These are phyloP conservation scores for Eupeodes luniger DNA, from an alignment of 2,888 invertebrate species.

Conservation along the genomic window DNA sequence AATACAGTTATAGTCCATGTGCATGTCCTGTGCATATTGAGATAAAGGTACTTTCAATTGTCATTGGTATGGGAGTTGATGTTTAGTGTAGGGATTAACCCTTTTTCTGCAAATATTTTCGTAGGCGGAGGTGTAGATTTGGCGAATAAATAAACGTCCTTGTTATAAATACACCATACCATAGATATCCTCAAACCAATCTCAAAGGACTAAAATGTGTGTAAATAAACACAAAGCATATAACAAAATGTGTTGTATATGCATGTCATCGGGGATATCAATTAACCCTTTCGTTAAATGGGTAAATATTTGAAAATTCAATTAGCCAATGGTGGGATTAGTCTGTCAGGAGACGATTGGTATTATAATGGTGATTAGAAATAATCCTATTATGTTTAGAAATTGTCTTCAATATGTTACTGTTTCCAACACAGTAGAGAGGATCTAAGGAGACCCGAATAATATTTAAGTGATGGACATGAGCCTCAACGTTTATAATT, in stretches of 20 bases:
- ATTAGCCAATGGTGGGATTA: conserved; percentile 82
- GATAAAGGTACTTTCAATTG: neutral
- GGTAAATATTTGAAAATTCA: conserved; percentile 83
- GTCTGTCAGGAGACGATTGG: conserved; percentile 70
- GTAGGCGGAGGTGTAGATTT: conserved; percentile 56
- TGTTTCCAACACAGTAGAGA: too few species aligned
- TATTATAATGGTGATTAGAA: conserved; percentile 72
- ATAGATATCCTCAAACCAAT: conserved; percentile 1
- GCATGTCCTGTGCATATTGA: neutral
- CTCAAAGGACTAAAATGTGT: conserved; percentile 23
- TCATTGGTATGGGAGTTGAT: conserved; percentile 49
- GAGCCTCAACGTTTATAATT: too few species aligned
- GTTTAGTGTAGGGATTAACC: conserved; percentile 74
- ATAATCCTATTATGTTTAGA: conserved; percentile 70
- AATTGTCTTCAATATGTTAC: conserved; percentile 19
- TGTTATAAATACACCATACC: neutral
- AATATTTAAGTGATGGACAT: too few species aligned
- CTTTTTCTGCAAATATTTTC: conserved; percentile 69
- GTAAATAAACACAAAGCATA: neutral
- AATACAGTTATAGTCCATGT: neutral
- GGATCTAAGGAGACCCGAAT: too few species aligned
- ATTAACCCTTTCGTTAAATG: conserved; percentile 75
- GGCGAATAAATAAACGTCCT: conserved; percentile 8
- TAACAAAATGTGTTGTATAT: neutral
- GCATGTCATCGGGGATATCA: conserved; percentile 61